Percentiles rank a stretch among this genome's conserved stretches.
Conservation (phyloP, 2,888 invertebrate genomes). For the Arge pagana region DNA sequence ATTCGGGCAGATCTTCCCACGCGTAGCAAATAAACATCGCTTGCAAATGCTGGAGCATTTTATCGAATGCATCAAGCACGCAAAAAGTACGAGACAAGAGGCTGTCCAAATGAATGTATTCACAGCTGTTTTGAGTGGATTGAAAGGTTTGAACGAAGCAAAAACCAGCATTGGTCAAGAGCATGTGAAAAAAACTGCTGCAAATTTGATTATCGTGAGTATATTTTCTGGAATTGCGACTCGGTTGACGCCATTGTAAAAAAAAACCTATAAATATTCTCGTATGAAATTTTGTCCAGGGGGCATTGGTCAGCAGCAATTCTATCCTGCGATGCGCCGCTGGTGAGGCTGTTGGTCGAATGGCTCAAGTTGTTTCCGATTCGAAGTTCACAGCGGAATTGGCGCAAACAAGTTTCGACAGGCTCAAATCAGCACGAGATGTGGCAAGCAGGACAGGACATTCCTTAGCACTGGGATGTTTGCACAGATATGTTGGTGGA, state of each 20-base stretch:
- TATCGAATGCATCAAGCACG: constrained; percentile 90
- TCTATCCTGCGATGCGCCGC: constrained; percentile 89
- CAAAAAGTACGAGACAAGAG: constrained; percentile 91
- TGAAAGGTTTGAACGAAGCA: constrained; percentile 85
- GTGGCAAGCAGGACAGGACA: constrained; percentile 85
- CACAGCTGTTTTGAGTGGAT: constrained; percentile 86
- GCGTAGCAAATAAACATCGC: constrained; percentile 94
- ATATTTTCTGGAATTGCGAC: too few species aligned
- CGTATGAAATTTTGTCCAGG: constrained; percentile 59
- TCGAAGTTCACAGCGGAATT: constrained; percentile 86
- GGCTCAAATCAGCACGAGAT: constrained; percentile 83
- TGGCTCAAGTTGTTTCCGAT: constrained; percentile 88
- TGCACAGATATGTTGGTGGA: constrained; percentile 94
- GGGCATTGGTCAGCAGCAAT: constrained; percentile 75
- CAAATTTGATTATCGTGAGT: constrained; percentile 76
- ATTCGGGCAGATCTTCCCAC: constrained; percentile 93
- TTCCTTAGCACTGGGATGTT: constrained; percentile 91
- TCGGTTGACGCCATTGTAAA: neutral
- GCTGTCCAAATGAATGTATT: constrained; percentile 96
- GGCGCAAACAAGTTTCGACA: constrained; percentile 88
- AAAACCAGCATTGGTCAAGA: constrained; percentile 87
- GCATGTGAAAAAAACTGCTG: constrained; percentile 84
- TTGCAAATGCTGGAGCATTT: constrained; percentile 98
- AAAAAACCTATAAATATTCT: constrained; percentile 2
- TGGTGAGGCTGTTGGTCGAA: constrained; percentile 91